A percentile compares a stretch with the other conserved stretches of the same genome.
These are phyloP conservation scores for Gallirallus australis DNA, from an alignment of 2,797 vertebrate genomes.

Conservation along the genomic window DNA sequence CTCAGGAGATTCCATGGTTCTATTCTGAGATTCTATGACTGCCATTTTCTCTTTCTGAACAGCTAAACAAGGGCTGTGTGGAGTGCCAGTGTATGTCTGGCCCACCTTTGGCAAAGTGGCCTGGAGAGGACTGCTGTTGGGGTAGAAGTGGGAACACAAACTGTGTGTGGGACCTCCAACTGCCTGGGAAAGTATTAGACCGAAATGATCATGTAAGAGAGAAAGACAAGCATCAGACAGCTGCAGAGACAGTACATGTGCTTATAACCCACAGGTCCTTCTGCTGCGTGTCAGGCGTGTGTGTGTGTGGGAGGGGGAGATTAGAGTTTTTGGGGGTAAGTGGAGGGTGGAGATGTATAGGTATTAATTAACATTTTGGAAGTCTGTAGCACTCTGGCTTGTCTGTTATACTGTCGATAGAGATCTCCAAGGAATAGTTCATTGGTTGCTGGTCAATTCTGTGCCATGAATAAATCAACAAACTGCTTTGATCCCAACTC, in stretches of 20 bases:
- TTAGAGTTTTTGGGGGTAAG: neutral
- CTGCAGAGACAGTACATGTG: neutral
- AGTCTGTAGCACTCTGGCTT: neutral
- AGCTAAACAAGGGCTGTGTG: neutral
- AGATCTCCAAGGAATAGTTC: neutral
- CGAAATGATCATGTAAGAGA: neutral
- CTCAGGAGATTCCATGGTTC: no score
- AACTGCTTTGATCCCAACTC: neutral
- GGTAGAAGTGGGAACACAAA: neutral
- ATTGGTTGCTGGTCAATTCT: neutral
- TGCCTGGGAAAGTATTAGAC: neutral
- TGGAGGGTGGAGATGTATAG: neutral
- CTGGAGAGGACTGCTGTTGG: neutral
- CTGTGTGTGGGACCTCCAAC: neutral
- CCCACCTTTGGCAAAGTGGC: neutral
- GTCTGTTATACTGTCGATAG: rapidly evolving
- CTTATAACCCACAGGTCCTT: neutral
- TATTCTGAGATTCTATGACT: no score
- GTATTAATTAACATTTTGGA: neutral
- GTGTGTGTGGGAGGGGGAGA: neutral
- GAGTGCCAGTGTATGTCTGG: neutral
- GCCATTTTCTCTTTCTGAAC: neutral
- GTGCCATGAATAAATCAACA: neutral
- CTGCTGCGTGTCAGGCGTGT: rapidly evolving
- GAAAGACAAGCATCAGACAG: neutral